Percentiles rank a stretch among this genome's conserved stretches.
phyloP scores from a whole-genome alignment of 1,140 invertebrate species.

The Caerostris darwini region DNA sequence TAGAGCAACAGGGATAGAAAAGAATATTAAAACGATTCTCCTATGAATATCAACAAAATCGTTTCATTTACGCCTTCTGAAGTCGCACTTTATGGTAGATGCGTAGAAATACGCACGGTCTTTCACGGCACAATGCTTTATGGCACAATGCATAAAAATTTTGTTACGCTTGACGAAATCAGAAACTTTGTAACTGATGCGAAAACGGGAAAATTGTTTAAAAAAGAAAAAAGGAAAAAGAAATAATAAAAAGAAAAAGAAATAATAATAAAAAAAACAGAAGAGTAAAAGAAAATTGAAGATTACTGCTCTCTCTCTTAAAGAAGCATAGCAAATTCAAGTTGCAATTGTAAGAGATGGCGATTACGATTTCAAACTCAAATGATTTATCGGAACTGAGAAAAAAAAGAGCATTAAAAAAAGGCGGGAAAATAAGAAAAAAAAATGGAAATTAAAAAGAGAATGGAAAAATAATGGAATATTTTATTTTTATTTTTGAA shows the following conservation, averaged over 20 bases:
- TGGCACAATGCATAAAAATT: background rate
- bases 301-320: no score
- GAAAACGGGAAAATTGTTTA: no score
- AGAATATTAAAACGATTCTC: background rate
- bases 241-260: no score
- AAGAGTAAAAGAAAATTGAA: no score
- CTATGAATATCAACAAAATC: background rate
- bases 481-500: background rate
- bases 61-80: background rate
- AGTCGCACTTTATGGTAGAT: background rate
- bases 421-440: background rate
- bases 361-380: conserved; percentile 36
- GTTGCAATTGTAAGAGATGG: conserved; percentile 35
- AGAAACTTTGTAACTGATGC: background rate
- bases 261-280: no score
- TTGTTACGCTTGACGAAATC: background rate
- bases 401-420: background rate
- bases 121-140: background rate
- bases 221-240: background rate
- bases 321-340: conserved; percentile 24
- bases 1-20: background rate
- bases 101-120: background rate
- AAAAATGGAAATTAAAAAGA: background rate
- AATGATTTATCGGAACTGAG: conserved; percentile 28
- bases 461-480: no score